These are phyloP conservation scores for Cassiopea andromeda DNA, from an alignment of 30 jellyfish, hydroid and myxozoan genomes.

Conservation along the genomic window DNA sequence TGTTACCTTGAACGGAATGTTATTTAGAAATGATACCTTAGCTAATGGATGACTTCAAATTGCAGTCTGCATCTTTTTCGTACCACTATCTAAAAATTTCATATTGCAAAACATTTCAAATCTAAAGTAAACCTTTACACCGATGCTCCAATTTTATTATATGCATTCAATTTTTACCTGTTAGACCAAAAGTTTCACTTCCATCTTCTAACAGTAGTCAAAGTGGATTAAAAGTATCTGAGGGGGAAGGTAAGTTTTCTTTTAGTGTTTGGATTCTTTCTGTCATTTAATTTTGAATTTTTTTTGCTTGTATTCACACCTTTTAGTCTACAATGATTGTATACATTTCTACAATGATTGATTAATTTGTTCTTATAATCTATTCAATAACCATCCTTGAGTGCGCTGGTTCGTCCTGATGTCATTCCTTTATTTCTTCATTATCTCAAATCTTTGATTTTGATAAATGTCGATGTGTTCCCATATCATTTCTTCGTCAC, in stretches of 20 bases:
- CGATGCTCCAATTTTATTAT: too few relatives aligned
- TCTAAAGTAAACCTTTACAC: too few relatives aligned
- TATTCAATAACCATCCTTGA: too few relatives aligned
- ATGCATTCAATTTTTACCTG: not conserved
- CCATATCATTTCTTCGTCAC: not conserved
- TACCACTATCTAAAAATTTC: too few relatives aligned
- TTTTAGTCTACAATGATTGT: too few relatives aligned
- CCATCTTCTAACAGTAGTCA: constrained; percentile 27
- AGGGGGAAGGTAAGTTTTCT: constrained; percentile 54
- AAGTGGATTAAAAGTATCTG: constrained; percentile 54
- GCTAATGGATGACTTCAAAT: too few relatives aligned
- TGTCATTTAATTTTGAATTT: not conserved
- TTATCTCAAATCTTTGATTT: not conserved
- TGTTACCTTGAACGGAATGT: too few relatives aligned
- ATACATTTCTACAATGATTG: too few relatives aligned
- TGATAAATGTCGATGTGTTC: not conserved
- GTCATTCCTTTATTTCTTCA: not conserved
- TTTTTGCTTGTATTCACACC: not conserved
- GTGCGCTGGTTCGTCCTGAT: not conserved
- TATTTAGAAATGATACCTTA: too few relatives aligned
- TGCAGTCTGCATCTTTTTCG: too few relatives aligned
- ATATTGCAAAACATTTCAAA: too few relatives aligned
- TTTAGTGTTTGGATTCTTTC: not conserved
- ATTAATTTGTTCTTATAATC: too few relatives aligned
- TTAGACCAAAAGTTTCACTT: constrained; percentile 10